These are phyloP conservation scores for Heterodera filipjevi DNA, from an alignment of 2,888 invertebrate species.

Conservation along the genomic window DNA sequence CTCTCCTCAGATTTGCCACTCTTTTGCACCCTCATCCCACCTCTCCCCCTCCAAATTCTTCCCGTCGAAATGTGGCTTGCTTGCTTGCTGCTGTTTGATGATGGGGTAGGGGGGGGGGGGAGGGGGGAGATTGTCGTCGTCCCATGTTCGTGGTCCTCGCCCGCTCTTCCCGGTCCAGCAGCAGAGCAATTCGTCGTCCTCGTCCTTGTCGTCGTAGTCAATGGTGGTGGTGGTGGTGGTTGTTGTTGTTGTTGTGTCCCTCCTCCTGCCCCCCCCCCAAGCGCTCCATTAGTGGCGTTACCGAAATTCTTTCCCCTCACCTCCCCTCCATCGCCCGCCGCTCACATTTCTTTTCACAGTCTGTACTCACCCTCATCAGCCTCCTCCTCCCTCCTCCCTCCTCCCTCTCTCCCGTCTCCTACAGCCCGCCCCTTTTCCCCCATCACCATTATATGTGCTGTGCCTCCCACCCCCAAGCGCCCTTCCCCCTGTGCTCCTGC, in stretches of 20 bases:
- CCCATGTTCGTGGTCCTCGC: neutral
- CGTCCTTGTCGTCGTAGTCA: too few relatives aligned
- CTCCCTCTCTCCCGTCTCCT: neutral
- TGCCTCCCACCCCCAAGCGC: neutral
- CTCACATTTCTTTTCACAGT: neutral
- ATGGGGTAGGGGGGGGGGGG: neutral
- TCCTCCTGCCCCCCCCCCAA: neutral
- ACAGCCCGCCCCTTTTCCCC: neutral
- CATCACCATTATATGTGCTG: neutral
- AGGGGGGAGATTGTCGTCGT: neutral
- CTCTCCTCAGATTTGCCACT: neutral
- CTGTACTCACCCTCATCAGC: neutral
- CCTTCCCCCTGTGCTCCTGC: neutral
- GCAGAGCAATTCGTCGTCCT: neutral
- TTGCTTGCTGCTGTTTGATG: neutral
- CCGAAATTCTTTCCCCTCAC: neutral
- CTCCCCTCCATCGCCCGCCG: neutral
- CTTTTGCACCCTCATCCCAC: neutral
- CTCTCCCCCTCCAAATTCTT: neutral
- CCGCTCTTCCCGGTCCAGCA: neutral
- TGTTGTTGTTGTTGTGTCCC: slow-evolving; percentile 7
- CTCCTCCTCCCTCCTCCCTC: neutral
- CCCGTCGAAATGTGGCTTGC: neutral
- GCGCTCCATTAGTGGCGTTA: neutral
- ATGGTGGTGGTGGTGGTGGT: neutral